Conservation (phyloP, 2,113 vertebrate genomes). For the Vidua macroura region DNA sequence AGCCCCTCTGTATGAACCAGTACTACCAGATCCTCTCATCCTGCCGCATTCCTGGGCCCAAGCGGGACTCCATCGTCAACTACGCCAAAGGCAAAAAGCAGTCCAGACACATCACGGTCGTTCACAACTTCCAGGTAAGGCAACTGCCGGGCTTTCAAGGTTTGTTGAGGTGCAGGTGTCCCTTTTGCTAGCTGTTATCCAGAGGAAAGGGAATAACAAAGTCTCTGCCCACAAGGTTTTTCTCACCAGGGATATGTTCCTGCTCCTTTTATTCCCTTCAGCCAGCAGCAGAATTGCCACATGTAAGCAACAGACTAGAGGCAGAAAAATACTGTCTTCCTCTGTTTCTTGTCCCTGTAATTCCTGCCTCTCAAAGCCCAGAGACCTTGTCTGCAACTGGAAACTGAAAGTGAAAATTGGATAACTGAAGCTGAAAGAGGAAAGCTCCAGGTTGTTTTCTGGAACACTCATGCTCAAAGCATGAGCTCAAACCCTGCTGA, state of each 20-base stretch:
- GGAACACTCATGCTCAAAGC: background rate
- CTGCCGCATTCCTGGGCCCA: slow-evolving; percentile 91
- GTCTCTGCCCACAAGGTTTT: background rate
- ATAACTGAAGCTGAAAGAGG: background rate
- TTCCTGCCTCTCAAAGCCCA: background rate
- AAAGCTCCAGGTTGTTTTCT: background rate
- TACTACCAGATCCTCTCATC: slow-evolving; percentile 96
- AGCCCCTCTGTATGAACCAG: slow-evolving; percentile 96
- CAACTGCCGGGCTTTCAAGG: background rate
- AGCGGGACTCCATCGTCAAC: slow-evolving; percentile 87
- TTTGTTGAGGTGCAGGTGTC: background rate
- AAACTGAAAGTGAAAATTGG: background rate
- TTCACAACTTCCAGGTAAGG: slow-evolving; percentile 96
- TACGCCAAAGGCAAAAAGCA: slow-evolving; percentile 77
- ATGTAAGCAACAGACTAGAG: background rate
- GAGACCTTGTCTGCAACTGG: background rate
- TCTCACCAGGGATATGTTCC: background rate
- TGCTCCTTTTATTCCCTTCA: background rate
- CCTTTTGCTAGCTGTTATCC: background rate
- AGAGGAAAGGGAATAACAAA: background rate
- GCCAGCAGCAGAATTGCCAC: background rate
- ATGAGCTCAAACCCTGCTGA: background rate
- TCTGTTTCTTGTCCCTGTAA: background rate
- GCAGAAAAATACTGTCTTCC: background rate
- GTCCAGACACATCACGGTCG: slow-evolving; percentile 88